These are phyloP conservation scores for Hoplostethus atlanticus DNA, from an alignment of 2,797 vertebrate species.

Conservation along the genomic window DNA sequence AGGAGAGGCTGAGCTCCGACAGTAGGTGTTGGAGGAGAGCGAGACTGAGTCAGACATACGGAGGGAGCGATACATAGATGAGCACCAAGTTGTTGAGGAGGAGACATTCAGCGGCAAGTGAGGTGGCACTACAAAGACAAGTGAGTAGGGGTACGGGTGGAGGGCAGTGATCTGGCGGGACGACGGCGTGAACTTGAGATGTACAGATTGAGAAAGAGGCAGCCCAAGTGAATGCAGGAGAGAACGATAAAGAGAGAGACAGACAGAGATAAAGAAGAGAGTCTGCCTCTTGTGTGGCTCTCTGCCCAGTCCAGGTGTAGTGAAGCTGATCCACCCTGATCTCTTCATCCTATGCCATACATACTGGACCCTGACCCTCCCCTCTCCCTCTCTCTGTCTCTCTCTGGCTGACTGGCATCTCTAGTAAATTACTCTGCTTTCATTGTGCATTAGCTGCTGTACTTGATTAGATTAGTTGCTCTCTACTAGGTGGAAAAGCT, in stretches of 20 bases:
- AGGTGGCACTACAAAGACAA: conserved; percentile 41
- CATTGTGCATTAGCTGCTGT: conserved; percentile 76
- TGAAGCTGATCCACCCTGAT: conserved; percentile 20
- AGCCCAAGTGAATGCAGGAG: conserved; percentile 10
- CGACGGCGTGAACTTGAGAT: conserved; percentile 21
- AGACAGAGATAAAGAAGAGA: conserved; percentile 5
- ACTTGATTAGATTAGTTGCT: conserved; percentile 76
- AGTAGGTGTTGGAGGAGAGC: conserved; percentile 76
- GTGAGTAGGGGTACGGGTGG: conserved; percentile 46
- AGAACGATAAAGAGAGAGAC: conserved; percentile 19
- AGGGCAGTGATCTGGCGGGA: neutral
- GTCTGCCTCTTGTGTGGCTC: conserved; percentile 11
- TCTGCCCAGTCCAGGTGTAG: conserved; percentile 21
- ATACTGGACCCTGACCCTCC: conserved; percentile 26
- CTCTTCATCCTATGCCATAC: conserved; percentile 39
- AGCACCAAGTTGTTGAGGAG: conserved; percentile 61
- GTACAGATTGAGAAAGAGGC: conserved; percentile 7
- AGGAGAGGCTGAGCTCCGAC: conserved; percentile 68
- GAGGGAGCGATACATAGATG: conserved; percentile 47
- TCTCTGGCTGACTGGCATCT: conserved; percentile 56
- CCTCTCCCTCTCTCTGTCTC: conserved; percentile 44
- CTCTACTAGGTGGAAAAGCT: conserved; percentile 72
- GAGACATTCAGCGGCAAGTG: conserved; percentile 52
- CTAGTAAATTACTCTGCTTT: conserved; percentile 71
- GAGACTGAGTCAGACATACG: conserved; percentile 62